These are phyloP conservation scores for Coenobita brevimanus DNA, from an alignment of 1,140 invertebrate species.

Conservation along the genomic window DNA sequence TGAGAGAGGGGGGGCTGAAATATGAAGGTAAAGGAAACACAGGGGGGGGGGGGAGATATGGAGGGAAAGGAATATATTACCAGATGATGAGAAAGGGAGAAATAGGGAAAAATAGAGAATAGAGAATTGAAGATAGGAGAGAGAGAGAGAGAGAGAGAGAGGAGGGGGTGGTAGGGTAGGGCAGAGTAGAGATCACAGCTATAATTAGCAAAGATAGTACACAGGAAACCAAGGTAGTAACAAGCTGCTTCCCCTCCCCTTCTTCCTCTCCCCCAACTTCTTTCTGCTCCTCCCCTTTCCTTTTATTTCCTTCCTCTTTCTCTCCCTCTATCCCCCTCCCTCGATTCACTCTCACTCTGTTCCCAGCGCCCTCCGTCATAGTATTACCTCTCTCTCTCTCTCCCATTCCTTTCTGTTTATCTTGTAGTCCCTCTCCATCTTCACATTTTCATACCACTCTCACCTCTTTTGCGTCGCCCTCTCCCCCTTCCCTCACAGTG, in stretches of 20 bases:
- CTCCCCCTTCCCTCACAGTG: no score
- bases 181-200: not conserved
- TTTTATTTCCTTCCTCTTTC: no score
- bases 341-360: no score
- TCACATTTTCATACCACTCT: no score
- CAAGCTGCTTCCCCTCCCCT: not conserved
- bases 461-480: no score
- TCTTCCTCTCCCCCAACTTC: not conserved
- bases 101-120: not conserved
- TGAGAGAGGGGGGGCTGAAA: no score
- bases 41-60: no score
- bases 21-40: no score
- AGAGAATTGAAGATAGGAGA: not conserved
- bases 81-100: no score
- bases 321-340: not conserved
- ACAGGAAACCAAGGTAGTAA: no score
- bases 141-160: not conserved
- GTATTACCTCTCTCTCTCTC: not conserved
- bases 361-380: not conserved
- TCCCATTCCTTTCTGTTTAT: not conserved
- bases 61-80: not conserved
- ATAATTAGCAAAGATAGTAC: no score
- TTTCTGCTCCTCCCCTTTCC: no score
- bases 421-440: slow-evolving; percentile 4
- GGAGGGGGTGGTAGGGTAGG: not conserved